Evolutionary conservation across 2,888 invertebrate genomes (phyloP).

Genomic region (Drosophila leonis): DNA sequence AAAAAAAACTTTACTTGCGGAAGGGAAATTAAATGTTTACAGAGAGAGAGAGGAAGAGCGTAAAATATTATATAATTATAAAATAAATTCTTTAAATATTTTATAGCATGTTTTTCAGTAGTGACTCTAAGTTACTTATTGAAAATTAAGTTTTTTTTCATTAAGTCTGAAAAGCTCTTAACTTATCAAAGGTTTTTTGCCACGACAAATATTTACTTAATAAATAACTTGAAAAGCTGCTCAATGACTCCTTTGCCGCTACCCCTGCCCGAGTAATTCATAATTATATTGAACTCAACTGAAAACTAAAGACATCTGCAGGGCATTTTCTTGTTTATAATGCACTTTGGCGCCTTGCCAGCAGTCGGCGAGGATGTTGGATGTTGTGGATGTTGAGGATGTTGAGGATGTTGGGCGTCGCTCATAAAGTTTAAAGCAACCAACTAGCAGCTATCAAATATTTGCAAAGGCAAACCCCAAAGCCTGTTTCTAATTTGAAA

Average conservation of each 20-base stretch:
- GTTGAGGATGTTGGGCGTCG: background rate
- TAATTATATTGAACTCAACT: conserved; percentile 45
- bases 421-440: conserved; percentile 39
- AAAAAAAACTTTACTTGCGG: background rate
- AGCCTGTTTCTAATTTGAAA: conserved; percentile 38
- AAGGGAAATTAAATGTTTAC: conserved; percentile 1
- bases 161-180: conserved; percentile 2
- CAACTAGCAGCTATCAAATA: conserved; percentile 41
- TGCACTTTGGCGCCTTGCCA: conserved; percentile 42
- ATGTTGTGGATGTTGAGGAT: background rate
- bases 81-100: background rate
- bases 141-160: background rate
- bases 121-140: background rate
- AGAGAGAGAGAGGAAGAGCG: background rate
- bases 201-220: conserved; percentile 34
- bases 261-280: conserved; percentile 22
- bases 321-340: conserved; percentile 39
- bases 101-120: background rate
- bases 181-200: conserved; percentile 28
- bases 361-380: background rate
- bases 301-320: conserved; percentile 46
- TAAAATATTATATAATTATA: background rate
- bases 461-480: conserved; percentile 34
- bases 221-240: conserved; percentile 30
- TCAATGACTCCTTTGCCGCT: conserved; percentile 5